Percentiles rank a stretch among this genome's conserved stretches.
These are phyloP conservation scores for Tragulus kanchil DNA, from an alignment of 2,113 vertebrate genomes.

Conservation along the genomic window DNA sequence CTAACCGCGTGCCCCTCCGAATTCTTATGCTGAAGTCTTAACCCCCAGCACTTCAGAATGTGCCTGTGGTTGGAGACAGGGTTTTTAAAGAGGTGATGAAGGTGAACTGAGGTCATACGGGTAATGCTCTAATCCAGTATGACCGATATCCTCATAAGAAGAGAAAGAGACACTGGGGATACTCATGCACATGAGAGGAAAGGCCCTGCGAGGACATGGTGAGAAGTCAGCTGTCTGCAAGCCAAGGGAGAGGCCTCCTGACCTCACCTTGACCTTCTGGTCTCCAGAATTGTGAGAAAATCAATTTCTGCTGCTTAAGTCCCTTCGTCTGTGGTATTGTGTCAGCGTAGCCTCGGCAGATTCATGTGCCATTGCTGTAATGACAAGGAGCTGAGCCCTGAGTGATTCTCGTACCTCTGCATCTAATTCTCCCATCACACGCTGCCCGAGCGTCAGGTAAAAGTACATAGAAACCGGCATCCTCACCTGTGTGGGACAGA, in stretches of 20 bases:
- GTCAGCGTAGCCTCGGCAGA: neutral
- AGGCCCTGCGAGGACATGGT: neutral
- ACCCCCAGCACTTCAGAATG: neutral
- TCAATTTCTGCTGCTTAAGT: rapidly evolving
- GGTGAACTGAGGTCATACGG: neutral
- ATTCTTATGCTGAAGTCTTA: neutral
- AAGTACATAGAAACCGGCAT: rapidly evolving
- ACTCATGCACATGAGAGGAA: neutral
- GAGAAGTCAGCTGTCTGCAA: neutral
- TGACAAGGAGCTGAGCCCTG: neutral
- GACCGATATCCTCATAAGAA: neutral
- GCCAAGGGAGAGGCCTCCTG: neutral
- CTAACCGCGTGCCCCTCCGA: rapidly evolving
- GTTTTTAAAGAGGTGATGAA: neutral
- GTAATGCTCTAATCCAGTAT: neutral
- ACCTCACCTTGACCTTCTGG: neutral
- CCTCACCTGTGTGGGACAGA: rapidly evolving
- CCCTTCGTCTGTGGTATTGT: rapidly evolving
- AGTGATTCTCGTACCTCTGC: neutral
- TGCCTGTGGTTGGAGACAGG: neutral
- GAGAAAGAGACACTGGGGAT: too few relatives aligned
- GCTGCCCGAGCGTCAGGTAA: too few relatives aligned
- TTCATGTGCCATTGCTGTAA: neutral
- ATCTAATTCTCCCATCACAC: neutral
- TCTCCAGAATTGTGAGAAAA: neutral